Evolutionary conservation across 1,140 invertebrate genomes (phyloP).

Genomic region (Melitaea cinxia): DNA sequence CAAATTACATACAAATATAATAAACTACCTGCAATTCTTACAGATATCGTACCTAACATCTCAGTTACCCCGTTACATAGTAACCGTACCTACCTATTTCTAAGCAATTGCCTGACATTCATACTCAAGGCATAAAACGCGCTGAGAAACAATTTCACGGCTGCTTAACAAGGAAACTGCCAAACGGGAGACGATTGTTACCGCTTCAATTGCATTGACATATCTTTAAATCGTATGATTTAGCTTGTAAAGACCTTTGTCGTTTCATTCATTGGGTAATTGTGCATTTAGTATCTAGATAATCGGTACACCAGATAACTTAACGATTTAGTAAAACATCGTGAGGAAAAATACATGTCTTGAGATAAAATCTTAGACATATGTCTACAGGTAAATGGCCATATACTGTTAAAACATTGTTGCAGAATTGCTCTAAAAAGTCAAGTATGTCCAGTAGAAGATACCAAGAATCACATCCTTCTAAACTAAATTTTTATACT

Average conservation of each 20-base stretch:
- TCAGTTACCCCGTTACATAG: slow-evolving; percentile 5
- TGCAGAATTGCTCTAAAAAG: no score
- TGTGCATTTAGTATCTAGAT: not conserved
- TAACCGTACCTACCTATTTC: slow-evolving; percentile 25
- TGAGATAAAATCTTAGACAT: no score
- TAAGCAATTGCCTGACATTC: slow-evolving; percentile 45
- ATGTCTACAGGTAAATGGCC: no score
- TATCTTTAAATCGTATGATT: not conserved
- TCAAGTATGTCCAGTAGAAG: no score
- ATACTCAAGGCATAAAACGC: slow-evolving; percentile 35
- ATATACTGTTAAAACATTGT: no score
- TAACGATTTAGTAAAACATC: no score
- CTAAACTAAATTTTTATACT: no score
- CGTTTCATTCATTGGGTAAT: not conserved
- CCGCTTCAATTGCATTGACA: slow-evolving; percentile 7
- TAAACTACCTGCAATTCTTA: no score
- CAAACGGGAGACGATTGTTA: slow-evolving; percentile 19
- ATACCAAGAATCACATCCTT: no score
- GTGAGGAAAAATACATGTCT: no score
- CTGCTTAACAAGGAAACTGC: slow-evolving; percentile 52
- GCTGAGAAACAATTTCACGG: slow-evolving; percentile 51
- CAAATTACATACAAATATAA: no score
- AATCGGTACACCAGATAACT: no score
- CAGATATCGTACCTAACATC: not conserved
- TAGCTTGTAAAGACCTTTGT: not conserved